Percentiles rank a stretch among this genome's conserved stretches.
Conservation (phyloP, 2,113 vertebrate genomes). For the Alethe diademata region DNA sequence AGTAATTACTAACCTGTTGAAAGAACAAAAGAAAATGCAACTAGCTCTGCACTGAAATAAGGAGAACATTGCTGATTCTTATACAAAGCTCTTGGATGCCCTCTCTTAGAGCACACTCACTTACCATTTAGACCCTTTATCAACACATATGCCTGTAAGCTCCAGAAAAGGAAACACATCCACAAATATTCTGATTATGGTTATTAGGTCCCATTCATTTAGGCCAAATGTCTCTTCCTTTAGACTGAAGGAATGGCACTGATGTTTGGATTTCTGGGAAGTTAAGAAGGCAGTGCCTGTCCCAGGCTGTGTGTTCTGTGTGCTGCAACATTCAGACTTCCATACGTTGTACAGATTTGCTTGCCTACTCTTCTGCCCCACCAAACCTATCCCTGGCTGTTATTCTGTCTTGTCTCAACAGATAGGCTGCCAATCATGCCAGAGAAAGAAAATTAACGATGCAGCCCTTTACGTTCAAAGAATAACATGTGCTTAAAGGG, state of each 20-base stretch:
- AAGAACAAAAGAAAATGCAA: slow-evolving; percentile 74
- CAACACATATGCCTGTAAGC: background rate
- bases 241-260: background rate
- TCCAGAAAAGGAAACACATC: background rate
- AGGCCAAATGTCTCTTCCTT: background rate
- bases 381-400: background rate
- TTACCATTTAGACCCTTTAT: background rate
- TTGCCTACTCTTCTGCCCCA: slow-evolving; percentile 29
- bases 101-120: background rate
- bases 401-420: background rate
- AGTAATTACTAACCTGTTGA: slow-evolving; percentile 82
- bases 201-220: background rate
- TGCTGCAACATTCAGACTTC: background rate
- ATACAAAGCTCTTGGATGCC: slow-evolving; percentile 37
- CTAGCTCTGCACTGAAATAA: slow-evolving; percentile 42
- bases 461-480: background rate
- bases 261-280: background rate
- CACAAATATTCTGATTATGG: background rate
- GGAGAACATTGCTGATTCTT: slow-evolving; percentile 18
- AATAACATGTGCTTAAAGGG: background rate
- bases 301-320: background rate
- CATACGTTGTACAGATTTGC: slow-evolving; percentile 2
- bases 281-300: background rate
- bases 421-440: background rate
- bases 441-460: background rate